Evolutionary conservation across 30 jellyfish, hydroid and myxozoan genomes (phyloP).

Genomic region (Calvadosia cruxmelitensis): DNA sequence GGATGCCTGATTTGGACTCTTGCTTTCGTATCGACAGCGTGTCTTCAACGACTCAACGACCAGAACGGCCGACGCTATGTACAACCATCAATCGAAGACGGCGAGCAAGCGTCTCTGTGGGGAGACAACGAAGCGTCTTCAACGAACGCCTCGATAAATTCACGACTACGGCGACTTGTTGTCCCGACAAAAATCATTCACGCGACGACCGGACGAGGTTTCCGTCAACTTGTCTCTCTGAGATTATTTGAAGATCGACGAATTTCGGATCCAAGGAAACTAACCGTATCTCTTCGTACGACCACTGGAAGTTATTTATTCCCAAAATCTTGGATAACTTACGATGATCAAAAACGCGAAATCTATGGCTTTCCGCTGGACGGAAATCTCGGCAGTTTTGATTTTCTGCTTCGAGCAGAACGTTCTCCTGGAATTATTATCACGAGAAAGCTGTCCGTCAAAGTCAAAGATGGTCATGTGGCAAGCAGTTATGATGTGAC

Average conservation of each 20-base stretch:
- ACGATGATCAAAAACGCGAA: constrained; percentile 15
- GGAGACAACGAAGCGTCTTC: too few species aligned
- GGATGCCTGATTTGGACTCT: too few species aligned
- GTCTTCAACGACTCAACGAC: too few species aligned
- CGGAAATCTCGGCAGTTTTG: constrained; percentile 45
- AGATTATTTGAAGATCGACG: not conserved
- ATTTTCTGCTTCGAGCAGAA: constrained; percentile 34
- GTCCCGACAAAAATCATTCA: not conserved
- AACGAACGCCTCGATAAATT: too few species aligned
- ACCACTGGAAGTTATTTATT: constrained; percentile 23
- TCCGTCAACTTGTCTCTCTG: not conserved
- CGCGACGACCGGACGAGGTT: not conserved
- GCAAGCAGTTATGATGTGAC: constrained; percentile 11
- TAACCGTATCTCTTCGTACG: constrained; percentile 34
- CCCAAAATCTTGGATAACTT: constrained; percentile 48
- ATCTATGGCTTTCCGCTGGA: constrained; percentile 59
- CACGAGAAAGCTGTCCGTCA: constrained; percentile 20
- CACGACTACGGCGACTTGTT: too few species aligned
- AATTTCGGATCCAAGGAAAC: not conserved
- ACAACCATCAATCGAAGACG: too few species aligned
- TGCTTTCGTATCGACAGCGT: too few species aligned
- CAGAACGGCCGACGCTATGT: too few species aligned
- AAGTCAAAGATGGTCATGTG: constrained; percentile 14
- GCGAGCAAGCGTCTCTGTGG: too few species aligned
- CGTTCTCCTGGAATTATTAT: constrained; percentile 15